Evolutionary conservation across 2,113 vertebrate species (phyloP).

Genomic region (Emydocephalus ijimae): DNA sequence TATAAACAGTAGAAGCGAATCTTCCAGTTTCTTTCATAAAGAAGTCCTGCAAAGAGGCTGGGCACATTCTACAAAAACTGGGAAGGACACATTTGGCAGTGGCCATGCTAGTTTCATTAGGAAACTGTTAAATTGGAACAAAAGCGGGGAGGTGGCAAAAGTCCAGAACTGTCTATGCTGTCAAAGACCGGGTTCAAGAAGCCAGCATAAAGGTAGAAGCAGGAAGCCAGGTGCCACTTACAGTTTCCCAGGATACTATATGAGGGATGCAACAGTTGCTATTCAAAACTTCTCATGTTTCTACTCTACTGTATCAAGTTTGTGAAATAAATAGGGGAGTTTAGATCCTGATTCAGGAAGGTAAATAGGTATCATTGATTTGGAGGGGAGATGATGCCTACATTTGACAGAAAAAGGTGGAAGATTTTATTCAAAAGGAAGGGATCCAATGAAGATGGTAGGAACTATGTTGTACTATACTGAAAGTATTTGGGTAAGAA

Average conservation of each 20-base stretch:
- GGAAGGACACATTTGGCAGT: neutral
- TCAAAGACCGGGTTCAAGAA: neutral
- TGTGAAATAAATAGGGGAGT: neutral
- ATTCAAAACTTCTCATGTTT: neutral
- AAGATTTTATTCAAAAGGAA: neutral
- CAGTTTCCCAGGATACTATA: neutral
- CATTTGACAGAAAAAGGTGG: neutral
- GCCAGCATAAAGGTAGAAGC: neutral
- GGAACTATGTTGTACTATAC: neutral
- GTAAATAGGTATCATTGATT: neutral
- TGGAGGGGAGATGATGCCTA: neutral
- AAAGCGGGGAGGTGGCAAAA: neutral
- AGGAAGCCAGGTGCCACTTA: neutral
- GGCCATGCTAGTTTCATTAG: neutral
- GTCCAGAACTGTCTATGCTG: neutral
- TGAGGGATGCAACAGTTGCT: neutral
- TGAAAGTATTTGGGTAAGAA: neutral
- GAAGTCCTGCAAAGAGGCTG: neutral
- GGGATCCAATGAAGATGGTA: neutral
- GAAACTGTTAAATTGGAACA: neutral
- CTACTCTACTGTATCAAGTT: neutral
- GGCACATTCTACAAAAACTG: neutral
- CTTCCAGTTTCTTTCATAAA: neutral
- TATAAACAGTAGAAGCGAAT: neutral
- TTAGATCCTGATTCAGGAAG: neutral